Evolutionary conservation across 2,888 invertebrate species (phyloP).

Genomic region (Xanthia icteritia): DNA sequence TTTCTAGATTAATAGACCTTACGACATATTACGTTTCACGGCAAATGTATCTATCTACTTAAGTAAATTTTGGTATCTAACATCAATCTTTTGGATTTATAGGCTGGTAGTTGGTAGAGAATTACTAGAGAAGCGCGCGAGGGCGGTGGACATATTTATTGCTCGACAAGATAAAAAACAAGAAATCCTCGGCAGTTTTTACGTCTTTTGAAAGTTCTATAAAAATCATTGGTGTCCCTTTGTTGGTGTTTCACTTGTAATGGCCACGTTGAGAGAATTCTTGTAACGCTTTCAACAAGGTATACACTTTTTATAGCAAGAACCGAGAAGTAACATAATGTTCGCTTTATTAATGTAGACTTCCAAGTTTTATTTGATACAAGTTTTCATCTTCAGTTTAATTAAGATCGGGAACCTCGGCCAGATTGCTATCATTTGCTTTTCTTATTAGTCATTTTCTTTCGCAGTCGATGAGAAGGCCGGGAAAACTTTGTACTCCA

Average conservation of each 20-base stretch:
- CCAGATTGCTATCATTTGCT: conserved; percentile 84
- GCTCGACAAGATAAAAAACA: conserved; percentile 83
- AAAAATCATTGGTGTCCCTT: conserved; percentile 69
- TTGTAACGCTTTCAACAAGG: conserved; percentile 77
- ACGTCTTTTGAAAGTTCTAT: conserved; percentile 79
- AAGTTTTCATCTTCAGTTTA: conserved; percentile 79
- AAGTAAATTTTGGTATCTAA: conserved; percentile 86
- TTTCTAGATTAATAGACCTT: conserved; percentile 84
- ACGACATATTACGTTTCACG: conserved; percentile 85
- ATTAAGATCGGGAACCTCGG: conserved; percentile 78
- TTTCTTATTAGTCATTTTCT: conserved; percentile 86
- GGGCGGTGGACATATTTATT: conserved; percentile 87
- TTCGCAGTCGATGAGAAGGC: conserved; percentile 77
- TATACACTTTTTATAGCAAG: conserved; percentile 67
- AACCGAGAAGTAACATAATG: conserved; percentile 42
- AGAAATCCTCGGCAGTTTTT: conserved; percentile 79
- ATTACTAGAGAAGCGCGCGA: conserved; percentile 78
- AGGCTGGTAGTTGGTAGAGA: conserved; percentile 79
- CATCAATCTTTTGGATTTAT: conserved; percentile 89
- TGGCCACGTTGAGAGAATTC: conserved; percentile 77
- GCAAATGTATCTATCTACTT: conserved; percentile 77
- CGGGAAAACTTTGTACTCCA: conserved; percentile 81
- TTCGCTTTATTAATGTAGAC: conserved; percentile 54
- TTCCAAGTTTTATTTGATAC: conserved; percentile 63
- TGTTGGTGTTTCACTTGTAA: conserved; percentile 72